Evolutionary conservation across 2,888 invertebrate genomes (phyloP).

Genomic region (Drosophila yooni): DNA sequence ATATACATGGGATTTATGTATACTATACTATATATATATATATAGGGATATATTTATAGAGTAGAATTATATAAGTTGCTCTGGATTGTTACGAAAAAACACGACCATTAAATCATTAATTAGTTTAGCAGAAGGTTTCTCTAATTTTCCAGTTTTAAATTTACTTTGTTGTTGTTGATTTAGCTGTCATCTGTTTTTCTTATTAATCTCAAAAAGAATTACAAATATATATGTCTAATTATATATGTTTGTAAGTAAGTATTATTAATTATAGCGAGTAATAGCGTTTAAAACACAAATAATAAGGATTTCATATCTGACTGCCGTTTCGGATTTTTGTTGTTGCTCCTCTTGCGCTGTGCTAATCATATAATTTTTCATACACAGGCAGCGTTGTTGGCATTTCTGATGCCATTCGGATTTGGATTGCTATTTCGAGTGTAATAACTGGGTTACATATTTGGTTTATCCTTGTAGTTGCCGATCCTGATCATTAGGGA

Average conservation of each 20-base stretch:
- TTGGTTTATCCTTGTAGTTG: slow-evolving; percentile 6
- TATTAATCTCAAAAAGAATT: slow-evolving; percentile 29
- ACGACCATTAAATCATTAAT: slow-evolving; percentile 59
- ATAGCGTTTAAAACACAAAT: slow-evolving; percentile 52
- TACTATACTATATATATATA: slow-evolving; percentile 32
- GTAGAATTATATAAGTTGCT: slow-evolving; percentile 52
- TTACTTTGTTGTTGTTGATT: slow-evolving; percentile 15
- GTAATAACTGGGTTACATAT: slow-evolving; percentile 19
- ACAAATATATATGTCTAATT: slow-evolving; percentile 22
- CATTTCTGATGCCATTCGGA: slow-evolving; percentile 5
- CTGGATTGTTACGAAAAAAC: slow-evolving; percentile 54
- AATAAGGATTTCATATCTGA: slow-evolving; percentile 46
- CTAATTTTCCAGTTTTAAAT: slow-evolving; percentile 10
- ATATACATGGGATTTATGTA: slow-evolving; percentile 30
- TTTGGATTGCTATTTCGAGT: slow-evolving; percentile 24
- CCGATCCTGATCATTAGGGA: slow-evolving; percentile 4
- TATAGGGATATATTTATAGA: slow-evolving; percentile 37
- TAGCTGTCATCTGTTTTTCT: slow-evolving; percentile 16
- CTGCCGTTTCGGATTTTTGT: slow-evolving; percentile 25
- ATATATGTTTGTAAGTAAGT: slow-evolving; percentile 33
- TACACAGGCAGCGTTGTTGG: slow-evolving; percentile 1
- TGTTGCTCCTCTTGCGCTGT: slow-evolving; percentile 26
- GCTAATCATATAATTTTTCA: slow-evolving; percentile 5
- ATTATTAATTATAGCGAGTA: slow-evolving; percentile 55
- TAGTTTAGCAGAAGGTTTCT: slow-evolving; percentile 45